Conservation (phyloP, 2,888 invertebrate species). For the Ischnura elegans region DNA sequence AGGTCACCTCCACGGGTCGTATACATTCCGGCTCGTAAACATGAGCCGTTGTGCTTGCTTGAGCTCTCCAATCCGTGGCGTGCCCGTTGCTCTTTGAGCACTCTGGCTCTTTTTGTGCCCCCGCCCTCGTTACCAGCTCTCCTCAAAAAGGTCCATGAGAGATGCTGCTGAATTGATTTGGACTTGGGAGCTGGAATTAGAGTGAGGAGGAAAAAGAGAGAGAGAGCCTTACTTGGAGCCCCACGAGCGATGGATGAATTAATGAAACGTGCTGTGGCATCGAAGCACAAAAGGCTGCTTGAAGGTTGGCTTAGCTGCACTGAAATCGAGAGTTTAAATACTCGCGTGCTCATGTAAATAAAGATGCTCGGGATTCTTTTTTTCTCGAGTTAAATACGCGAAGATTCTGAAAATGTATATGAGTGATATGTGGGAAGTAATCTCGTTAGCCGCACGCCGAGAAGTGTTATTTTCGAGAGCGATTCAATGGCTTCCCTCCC, state of each 20-base stretch:
- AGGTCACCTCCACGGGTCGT: neutral
- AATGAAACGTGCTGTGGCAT: neutral
- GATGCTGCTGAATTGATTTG: neutral
- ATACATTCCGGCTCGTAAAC: neutral
- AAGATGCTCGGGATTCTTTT: neutral
- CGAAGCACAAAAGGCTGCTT: neutral
- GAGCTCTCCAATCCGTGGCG: neutral
- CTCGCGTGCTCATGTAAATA: neutral
- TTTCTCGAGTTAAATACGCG: neutral
- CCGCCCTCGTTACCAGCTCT: neutral
- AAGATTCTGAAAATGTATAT: neutral
- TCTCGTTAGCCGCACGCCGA: neutral
- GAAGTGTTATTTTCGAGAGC: neutral
- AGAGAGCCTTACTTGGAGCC: neutral
- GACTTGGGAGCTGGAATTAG: neutral
- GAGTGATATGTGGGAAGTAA: no score
- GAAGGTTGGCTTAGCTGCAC: neutral
- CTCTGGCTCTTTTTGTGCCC: neutral
- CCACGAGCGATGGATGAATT: conserved; percentile 2
- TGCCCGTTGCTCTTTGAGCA: neutral
- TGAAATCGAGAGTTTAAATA: conserved; percentile 17
- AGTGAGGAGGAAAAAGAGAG: neutral
- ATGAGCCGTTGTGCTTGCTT: neutral
- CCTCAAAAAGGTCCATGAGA: neutral
- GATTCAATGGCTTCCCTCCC: neutral